Evolutionary conservation across 2,113 vertebrate species (phyloP), one percentile per base, ranked within the genome.

Genomic region (Hepsetus odoe): DNA sequence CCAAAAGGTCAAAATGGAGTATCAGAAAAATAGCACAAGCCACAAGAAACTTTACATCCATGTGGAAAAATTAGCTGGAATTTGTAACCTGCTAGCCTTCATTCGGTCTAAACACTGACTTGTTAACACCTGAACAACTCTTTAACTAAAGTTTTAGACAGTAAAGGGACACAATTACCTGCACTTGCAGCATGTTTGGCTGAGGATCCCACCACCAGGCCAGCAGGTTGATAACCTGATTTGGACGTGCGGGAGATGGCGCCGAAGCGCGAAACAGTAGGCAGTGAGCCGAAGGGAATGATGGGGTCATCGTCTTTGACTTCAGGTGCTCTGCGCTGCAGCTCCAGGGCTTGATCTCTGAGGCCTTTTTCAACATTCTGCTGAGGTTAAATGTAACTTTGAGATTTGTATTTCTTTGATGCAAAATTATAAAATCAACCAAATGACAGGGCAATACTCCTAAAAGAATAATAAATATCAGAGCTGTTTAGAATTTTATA

Each of bases 181-280:
- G 95, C 82, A 89, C 96, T 93, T 66, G 91, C 91, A 81, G 95
- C 78, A 33, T 97, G 92, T 89, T 98, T 99, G 82, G 67, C 71
- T 90, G 92, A 80, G 92, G 89, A 83, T 94, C 96, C 89, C 95
- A 96, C 95, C 86, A 98, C 85, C 51, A 95, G 94, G 56, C 94
- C 94, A 20, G 94, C 90, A 78, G 92, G 95, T 90, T 96, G 97
- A 89, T 97, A 99, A 82, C 96, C 94, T 0, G 94, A 93, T 91
- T 98, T 98, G 65, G 98, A 95, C 64, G 96, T 98, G 83, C 97
- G 94, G 44, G 98, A 98, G 77, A 99, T 99, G 83, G 96, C 98
- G 32, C 98, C 97, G 79, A 99, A 99, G 81, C 96, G 94, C 0
- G 98, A 99, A 12, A 99, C 96, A 22, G 97, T 99, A 32, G 98